Percentiles rank a stretch among this genome's conserved stretches.
Evolutionary conservation across 1,140 invertebrate genomes (phyloP).

Genomic region (Camponotus floridanus): DNA sequence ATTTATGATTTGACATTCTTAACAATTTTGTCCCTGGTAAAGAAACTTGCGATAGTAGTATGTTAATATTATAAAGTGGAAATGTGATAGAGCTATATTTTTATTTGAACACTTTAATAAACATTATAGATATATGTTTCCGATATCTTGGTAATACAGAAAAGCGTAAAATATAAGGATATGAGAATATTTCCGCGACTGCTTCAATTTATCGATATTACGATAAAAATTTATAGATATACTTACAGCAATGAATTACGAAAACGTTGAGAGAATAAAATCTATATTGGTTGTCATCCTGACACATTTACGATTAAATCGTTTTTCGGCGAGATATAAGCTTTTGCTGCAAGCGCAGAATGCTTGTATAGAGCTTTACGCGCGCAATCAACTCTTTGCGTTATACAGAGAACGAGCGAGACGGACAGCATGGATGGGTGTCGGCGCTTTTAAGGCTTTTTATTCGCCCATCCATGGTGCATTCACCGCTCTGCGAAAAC

Average conservation of each 20-base stretch:
- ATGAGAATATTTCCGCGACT: neutral
- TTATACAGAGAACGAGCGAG: conserved; percentile 9
- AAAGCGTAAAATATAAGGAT: neutral
- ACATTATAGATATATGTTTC: neutral
- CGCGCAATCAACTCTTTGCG: neutral
- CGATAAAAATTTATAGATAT: neutral
- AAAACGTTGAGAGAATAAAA: neutral
- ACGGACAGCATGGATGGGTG: conserved; percentile 25
- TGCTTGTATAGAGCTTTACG: conserved; percentile 38
- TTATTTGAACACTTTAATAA: neutral
- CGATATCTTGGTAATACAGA: neutral
- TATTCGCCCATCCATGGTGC: conserved; percentile 20
- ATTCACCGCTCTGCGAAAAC: conserved; percentile 16
- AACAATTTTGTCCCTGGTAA: neutral
- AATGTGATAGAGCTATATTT: neutral
- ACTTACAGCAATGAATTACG: neutral
- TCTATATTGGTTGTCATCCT: conserved; percentile 10
- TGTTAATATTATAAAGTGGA: neutral
- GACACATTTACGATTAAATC: conserved; percentile 31
- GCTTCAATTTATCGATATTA: neutral
- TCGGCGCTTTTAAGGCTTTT: conserved; percentile 44
- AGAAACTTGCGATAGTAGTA: neutral
- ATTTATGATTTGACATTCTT: neutral
- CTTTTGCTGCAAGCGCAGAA: conserved; percentile 26
- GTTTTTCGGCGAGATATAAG: conserved; percentile 28